These are phyloP conservation scores for Phalacrocorax pelagicus DNA, from an alignment of 2,113 vertebrate species.

Conservation along the genomic window DNA sequence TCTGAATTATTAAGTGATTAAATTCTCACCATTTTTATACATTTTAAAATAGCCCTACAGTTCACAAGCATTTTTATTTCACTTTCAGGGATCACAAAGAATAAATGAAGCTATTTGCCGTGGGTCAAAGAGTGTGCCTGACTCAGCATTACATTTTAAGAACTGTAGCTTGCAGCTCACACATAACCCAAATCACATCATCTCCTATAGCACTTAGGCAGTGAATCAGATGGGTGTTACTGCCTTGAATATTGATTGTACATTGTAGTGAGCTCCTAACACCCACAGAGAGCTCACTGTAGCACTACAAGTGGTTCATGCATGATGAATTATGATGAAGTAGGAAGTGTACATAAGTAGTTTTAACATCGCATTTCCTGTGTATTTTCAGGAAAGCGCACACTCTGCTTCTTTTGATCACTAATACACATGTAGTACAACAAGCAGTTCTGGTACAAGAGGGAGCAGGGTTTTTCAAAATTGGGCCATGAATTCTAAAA, in stretches of 20 bases:
- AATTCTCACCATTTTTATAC: background rate
- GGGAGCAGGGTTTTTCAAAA: background rate
- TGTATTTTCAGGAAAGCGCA: background rate
- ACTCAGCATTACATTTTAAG: background rate
- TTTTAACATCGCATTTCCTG: background rate
- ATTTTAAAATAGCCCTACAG: background rate
- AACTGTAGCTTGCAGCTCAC: fast-evolving
- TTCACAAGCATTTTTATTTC: background rate
- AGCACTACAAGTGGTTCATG: background rate
- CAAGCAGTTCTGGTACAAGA: background rate
- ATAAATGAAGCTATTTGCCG: background rate
- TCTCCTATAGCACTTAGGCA: background rate
- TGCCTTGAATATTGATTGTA: too few relatives aligned
- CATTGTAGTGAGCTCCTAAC: background rate
- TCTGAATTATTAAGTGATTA: background rate
- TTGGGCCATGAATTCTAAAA: background rate
- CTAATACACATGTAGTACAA: background rate
- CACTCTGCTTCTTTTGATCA: background rate
- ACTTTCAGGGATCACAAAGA: background rate
- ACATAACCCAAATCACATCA: background rate
- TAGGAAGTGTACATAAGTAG: background rate
- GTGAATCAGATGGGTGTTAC: background rate
- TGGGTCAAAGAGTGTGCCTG: background rate
- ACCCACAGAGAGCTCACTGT: background rate
- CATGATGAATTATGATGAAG: background rate